Percentiles rank a stretch among this genome's conserved stretches.
These are phyloP conservation scores for Limenitis camilla DNA, from an alignment of 2,888 invertebrate species.

Conservation along the genomic window DNA sequence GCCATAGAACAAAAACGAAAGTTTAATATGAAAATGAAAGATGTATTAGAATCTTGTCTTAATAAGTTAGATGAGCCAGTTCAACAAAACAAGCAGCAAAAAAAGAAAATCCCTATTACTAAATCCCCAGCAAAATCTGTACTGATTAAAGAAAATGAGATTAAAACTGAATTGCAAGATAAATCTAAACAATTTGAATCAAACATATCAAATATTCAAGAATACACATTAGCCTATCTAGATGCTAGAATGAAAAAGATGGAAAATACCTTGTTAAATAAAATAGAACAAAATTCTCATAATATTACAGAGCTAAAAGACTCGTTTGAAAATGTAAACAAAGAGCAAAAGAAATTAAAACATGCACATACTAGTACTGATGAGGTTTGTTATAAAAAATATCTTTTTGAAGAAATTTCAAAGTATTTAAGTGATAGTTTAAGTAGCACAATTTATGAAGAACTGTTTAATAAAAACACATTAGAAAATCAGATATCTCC, in stretches of 20 bases:
- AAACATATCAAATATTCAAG: constrained; percentile 30
- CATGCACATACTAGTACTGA: constrained; percentile 39
- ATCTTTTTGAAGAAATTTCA: constrained; percentile 55
- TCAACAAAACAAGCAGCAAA: background rate
- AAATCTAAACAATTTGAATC: constrained; percentile 20
- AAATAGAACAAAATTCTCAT: constrained; percentile 57
- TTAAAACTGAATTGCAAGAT: constrained; percentile 16
- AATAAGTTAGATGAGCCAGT: constrained; percentile 32
- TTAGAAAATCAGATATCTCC: constrained; percentile 15
- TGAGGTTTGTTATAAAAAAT: constrained; percentile 44
- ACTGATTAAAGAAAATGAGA: constrained; percentile 4
- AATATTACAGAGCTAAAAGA: constrained; percentile 47
- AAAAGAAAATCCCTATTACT: constrained; percentile 3
- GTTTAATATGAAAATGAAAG: constrained; percentile 60
- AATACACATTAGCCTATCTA: constrained; percentile 43
- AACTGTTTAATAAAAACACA: constrained; percentile 51
- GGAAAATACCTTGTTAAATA: constrained; percentile 48
- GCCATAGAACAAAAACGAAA: constrained; percentile 57
- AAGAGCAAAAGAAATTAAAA: constrained; percentile 26
- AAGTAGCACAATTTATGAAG: constrained; percentile 57
- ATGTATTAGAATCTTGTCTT: constrained; percentile 52
- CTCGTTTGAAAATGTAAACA: constrained; percentile 24
- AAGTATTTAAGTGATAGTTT: constrained; percentile 49
- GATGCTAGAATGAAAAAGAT: constrained; percentile 53
- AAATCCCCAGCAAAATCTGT: constrained; percentile 1